A percentile compares a stretch with the other conserved stretches of the same genome.
Conservation (phyloP, 2,888 invertebrate genomes). For the Epinotia bilunana region DNA sequence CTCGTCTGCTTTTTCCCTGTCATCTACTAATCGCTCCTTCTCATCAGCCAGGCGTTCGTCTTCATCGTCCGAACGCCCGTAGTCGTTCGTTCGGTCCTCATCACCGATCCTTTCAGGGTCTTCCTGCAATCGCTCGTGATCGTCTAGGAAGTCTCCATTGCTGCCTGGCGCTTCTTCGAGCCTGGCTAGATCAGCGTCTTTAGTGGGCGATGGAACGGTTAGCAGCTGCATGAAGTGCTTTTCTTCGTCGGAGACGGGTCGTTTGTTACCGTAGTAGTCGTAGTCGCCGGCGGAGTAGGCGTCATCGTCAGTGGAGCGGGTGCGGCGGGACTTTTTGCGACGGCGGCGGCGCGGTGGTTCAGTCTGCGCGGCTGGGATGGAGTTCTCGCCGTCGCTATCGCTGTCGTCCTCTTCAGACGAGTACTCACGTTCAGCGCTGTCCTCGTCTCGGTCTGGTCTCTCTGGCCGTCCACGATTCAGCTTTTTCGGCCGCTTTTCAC, state of each 20-base stretch:
- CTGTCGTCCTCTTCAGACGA: slow-evolving; percentile 57
- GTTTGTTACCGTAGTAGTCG: slow-evolving; percentile 73
- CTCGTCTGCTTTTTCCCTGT: slow-evolving; percentile 17
- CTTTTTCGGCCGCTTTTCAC: slow-evolving; percentile 75
- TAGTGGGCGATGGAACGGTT: slow-evolving; percentile 70
- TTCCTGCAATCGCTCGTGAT: slow-evolving; percentile 67
- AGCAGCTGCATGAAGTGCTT: slow-evolving; percentile 63
- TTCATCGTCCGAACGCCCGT: slow-evolving; percentile 51
- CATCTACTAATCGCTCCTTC: slow-evolving; percentile 50
- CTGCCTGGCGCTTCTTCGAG: slow-evolving; percentile 58
- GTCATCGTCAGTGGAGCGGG: slow-evolving; percentile 59
- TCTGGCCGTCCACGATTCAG: slow-evolving; percentile 67
- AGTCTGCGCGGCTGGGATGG: slow-evolving; percentile 57
- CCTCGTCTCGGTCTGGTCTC: slow-evolving; percentile 54
- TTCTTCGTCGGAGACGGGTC: slow-evolving; percentile 73
- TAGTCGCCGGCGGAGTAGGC: slow-evolving; percentile 66
- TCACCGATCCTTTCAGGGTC: slow-evolving; percentile 60
- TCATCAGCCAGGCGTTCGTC: slow-evolving; percentile 48
- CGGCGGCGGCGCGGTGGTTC: slow-evolving; percentile 68
- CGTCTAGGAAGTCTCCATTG: slow-evolving; percentile 63
- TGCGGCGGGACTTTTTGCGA: slow-evolving; percentile 65
- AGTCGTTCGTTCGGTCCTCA: slow-evolving; percentile 50
- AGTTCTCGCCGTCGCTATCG: slow-evolving; percentile 65
- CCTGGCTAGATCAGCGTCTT: slow-evolving; percentile 67
- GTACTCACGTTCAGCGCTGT: slow-evolving; percentile 47